Percentiles rank a stretch among this genome's conserved stretches.
These are phyloP conservation scores for Hippocampus mohnikei DNA, from an alignment of 2,113 vertebrate species.

Conservation along the genomic window DNA sequence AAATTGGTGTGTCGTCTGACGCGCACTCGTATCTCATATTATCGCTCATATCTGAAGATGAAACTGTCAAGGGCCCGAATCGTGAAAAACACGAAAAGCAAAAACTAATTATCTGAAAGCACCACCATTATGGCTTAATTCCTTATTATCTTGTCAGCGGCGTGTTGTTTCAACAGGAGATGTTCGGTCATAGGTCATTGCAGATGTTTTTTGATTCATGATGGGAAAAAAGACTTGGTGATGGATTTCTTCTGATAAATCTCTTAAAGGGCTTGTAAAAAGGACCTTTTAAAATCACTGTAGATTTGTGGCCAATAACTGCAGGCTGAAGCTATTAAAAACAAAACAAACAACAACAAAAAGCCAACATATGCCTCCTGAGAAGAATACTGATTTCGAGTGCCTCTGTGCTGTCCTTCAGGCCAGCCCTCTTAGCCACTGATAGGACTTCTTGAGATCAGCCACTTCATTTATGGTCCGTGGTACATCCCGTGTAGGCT, in stretches of 20 bases:
- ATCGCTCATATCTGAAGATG: too few relatives aligned
- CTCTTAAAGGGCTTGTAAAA: conserved; percentile 15
- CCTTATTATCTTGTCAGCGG: neutral
- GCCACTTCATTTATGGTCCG: too few relatives aligned
- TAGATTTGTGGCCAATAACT: conserved; percentile 24
- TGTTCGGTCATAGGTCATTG: conserved; percentile 5
- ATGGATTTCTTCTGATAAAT: conserved; percentile 31
- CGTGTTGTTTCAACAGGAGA: neutral
- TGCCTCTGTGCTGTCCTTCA: too few relatives aligned
- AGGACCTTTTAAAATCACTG: conserved; percentile 45
- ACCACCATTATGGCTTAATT: neutral
- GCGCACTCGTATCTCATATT: neutral
- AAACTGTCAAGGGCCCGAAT: too few relatives aligned
- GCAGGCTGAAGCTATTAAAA: conserved; percentile 39
- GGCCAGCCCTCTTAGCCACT: too few relatives aligned
- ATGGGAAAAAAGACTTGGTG: conserved; percentile 1
- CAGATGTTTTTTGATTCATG: conserved; percentile 8
- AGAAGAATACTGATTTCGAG: conserved; percentile 30
- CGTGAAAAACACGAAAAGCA: too few relatives aligned
- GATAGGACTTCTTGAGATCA: too few relatives aligned
- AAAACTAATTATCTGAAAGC: too few relatives aligned
- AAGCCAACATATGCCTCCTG: conserved; percentile 37
- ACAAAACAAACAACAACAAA: too few relatives aligned
- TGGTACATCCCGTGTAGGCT: too few relatives aligned
- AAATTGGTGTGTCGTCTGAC: neutral